Conservation (phyloP, 1,140 invertebrate species). For the Polyergus mexicanus region DNA sequence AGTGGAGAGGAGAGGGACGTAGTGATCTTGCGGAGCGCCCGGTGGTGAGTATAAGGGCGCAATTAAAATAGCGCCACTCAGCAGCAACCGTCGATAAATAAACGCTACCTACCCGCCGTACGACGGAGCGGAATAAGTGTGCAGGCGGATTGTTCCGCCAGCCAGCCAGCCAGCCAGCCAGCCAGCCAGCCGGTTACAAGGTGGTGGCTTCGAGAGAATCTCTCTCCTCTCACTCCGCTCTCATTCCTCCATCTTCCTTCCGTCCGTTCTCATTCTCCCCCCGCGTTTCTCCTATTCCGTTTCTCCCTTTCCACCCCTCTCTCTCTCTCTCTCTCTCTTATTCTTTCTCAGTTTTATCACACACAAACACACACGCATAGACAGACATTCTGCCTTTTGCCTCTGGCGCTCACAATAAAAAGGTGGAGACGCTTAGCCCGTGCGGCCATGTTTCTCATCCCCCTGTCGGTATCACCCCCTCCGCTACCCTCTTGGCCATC, state of each 20-base stretch:
- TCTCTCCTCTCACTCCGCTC: slow-evolving; percentile 50
- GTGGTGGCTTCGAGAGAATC: slow-evolving; percentile 67
- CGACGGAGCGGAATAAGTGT: slow-evolving; percentile 81
- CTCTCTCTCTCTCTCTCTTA: slow-evolving; percentile 47
- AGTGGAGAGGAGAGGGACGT: background rate
- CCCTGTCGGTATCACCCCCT: slow-evolving; percentile 70
- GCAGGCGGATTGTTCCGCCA: slow-evolving; percentile 73
- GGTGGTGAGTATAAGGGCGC: slow-evolving; percentile 83
- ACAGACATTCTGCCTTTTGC: slow-evolving; percentile 79
- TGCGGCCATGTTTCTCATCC: slow-evolving; percentile 83
- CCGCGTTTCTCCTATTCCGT: background rate
- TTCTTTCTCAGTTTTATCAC: slow-evolving; percentile 51
- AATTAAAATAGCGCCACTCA: slow-evolving; percentile 87
- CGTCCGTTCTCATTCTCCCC: slow-evolving; percentile 26
- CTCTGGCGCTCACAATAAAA: slow-evolving; percentile 85
- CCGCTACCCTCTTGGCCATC: slow-evolving; percentile 58
- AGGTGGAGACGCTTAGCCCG: slow-evolving; percentile 84
- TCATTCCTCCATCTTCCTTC: slow-evolving; percentile 33
- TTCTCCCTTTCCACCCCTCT: slow-evolving; percentile 42
- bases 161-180: slow-evolving; percentile 70
- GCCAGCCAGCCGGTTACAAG: slow-evolving; percentile 70
- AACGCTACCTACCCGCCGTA: slow-evolving; percentile 78
- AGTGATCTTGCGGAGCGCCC: slow-evolving; percentile 69
- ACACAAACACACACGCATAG: slow-evolving; percentile 18
- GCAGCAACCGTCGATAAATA: slow-evolving; percentile 86